Base-by-base conservation (phyloP, 1,140 invertebrate species). In the Leptopilina boulardi region DNA sequence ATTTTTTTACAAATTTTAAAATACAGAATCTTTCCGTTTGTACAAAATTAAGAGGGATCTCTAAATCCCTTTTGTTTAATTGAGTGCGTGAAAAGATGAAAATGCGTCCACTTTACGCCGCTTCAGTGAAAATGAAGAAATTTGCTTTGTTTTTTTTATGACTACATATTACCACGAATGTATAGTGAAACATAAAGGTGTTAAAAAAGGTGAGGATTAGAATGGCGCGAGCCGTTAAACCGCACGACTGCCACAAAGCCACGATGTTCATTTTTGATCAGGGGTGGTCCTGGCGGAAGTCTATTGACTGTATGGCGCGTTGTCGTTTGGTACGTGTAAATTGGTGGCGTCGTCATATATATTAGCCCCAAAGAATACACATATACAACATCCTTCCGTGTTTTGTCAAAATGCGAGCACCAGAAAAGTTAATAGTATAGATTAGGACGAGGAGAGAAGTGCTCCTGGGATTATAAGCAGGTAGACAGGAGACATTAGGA, bases 381-480 rank as follows among this genome's bases (percentile, higher is more conserved):
- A 6, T 38, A 38, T 9, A 19, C n/a, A 54, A 54, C 21, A 66
- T 13, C 59, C 59, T 66, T 66, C 59, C 59, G 59, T 38, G 34
- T 66, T 66, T 30, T 66, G 26, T 66, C 59, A n/a, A 30, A 66
- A 15, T 47, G 15, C 3, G 44, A 59, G 54, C 21, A 26, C 23
- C n/a, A 30, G 21, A 66, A 59, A 59, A 66, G 21, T 26, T 66
- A 66, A 66, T 66, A 66, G 26, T n/a, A 54, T 54, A 19, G 51
- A 54, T 54, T 8, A 26, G 23, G 59, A 30, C 59, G 59, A 23
- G 59, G n/a, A n/a, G n/a, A n/a, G n/a, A n/a, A 66, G 59, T 66
- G 59, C 59, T 66, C 59, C 59, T 66, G 59, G n/a, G 59, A 66
- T 66, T 66, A 66, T 66, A 15, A 66, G 59, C 59, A 66, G 59